A percentile compares a stretch with the other conserved stretches of the same genome.
Evolutionary conservation across 2,113 vertebrate species (phyloP).

Genomic region (Nesogale talazaci): DNA sequence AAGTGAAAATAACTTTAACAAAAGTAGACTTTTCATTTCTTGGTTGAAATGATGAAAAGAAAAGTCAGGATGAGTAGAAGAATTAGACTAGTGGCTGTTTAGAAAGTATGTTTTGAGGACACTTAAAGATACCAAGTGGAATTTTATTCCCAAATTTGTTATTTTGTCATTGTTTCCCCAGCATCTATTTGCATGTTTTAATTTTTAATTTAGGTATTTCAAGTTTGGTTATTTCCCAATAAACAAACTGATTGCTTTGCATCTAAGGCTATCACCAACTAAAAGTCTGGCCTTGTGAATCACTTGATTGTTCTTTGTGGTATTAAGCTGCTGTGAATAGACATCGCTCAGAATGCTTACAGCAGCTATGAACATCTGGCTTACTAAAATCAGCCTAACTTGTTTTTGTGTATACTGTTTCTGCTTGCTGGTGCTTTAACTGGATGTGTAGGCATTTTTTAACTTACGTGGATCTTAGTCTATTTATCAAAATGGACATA

Average conservation of each 20-base stretch:
- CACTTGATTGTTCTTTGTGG: conserved; percentile 70
- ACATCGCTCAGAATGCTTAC: conserved; percentile 55
- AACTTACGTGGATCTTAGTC: conserved; percentile 43
- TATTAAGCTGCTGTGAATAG: conserved; percentile 71
- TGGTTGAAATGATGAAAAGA: conserved; percentile 52
- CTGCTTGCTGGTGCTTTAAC: background rate
- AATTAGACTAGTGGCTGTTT: conserved; percentile 14
- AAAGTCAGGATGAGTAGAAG: conserved; percentile 16
- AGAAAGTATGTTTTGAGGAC: conserved; percentile 54
- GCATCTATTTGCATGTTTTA: conserved; percentile 56
- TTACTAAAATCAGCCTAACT: conserved; percentile 69
- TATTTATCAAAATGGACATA: conserved; percentile 31
- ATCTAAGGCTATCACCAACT: conserved; percentile 61
- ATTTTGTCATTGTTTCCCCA: conserved; percentile 56
- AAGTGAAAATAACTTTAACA: conserved; percentile 22
- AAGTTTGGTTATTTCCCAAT: conserved; percentile 74
- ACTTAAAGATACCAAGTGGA: conserved; percentile 42
- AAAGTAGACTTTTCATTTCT: conserved; percentile 45
- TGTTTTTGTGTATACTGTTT: background rate
- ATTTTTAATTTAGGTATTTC: conserved; percentile 76
- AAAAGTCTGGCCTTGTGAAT: conserved; percentile 55
- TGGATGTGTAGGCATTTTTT: background rate
- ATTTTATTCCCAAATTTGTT: conserved; percentile 52
- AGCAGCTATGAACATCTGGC: conserved; percentile 76
- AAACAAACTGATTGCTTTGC: conserved; percentile 71